Percentiles rank a stretch among this genome's conserved stretches.
phyloP scores from a whole-genome alignment of 2,888 invertebrate genomes.

The Drosophila robusta region DNA sequence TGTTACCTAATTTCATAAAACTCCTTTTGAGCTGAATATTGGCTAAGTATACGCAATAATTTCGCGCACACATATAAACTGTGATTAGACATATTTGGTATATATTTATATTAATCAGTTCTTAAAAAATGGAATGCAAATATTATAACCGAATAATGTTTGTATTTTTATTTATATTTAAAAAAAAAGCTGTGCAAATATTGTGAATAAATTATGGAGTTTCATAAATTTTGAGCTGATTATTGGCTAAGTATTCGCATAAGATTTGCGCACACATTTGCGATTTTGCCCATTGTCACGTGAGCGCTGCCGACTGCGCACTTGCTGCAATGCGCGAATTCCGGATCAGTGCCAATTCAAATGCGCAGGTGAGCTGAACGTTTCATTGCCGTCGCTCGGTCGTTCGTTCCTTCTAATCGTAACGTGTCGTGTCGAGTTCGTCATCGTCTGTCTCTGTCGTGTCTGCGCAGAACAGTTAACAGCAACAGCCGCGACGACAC shows the following conservation, averaged over 20 bases:
- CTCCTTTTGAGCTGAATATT: no score
- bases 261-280: neutral
- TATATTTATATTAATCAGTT: no score
- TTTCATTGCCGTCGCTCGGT: constrained; percentile 30
- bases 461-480: constrained; percentile 49
- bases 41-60: neutral
- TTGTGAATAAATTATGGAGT: no score
- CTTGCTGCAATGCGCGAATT: constrained; percentile 69
- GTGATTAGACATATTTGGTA: no score
- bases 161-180: no score
- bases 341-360: constrained; percentile 74
- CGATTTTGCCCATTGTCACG: constrained; percentile 40
- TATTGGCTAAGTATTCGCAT: neutral
- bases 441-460: constrained; percentile 29
- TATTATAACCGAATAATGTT: no score
- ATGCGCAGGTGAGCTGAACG: constrained; percentile 80
- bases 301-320: constrained; percentile 37
- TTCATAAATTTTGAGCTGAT: neutral
- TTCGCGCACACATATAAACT: neutral
- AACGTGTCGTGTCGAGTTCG: constrained; percentile 25
- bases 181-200: no score
- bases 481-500: constrained; percentile 26
- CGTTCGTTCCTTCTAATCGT: constrained; percentile 12
- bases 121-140: no score
- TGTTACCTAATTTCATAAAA: no score